A percentile compares a stretch with the other conserved stretches of the same genome.
Evolutionary conservation across 2,113 vertebrate species (phyloP).

Genomic region (Bos javanicus): DNA sequence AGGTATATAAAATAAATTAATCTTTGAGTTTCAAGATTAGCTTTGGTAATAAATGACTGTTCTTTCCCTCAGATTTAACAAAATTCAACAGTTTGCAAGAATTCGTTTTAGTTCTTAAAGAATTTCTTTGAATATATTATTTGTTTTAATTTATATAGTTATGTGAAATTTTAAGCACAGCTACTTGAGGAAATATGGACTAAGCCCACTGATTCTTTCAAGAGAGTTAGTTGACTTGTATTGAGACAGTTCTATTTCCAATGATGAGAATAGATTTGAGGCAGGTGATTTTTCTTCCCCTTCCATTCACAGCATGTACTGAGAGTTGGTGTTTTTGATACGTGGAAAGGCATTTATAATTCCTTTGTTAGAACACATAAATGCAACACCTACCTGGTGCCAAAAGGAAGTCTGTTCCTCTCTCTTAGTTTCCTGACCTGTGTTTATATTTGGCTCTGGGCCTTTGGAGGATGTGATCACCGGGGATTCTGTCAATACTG

Average conservation of each 20-base stretch:
- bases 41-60: neutral
- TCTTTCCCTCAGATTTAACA: neutral
- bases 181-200: neutral
- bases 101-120: neutral
- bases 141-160: neutral
- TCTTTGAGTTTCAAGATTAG: neutral
- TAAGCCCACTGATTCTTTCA: neutral
- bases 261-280: neutral
- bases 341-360: neutral
- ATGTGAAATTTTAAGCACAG: neutral
- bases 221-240: neutral
- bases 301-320: fast-evolving
- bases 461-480: neutral
- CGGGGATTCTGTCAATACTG: neutral
- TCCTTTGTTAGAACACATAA: neutral
- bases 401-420: neutral
- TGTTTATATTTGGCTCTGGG: conserved; percentile 36
- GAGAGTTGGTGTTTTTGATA: neutral
- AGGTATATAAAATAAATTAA: neutral
- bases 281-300: neutral
- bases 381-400: neutral
- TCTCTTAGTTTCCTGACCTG: neutral
- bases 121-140: neutral
- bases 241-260: neutral
- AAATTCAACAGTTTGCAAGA: neutral